These are phyloP conservation scores for Pogonomyrmex barbatus DNA, from an alignment of 1,140 invertebrate species.

Conservation along the genomic window DNA sequence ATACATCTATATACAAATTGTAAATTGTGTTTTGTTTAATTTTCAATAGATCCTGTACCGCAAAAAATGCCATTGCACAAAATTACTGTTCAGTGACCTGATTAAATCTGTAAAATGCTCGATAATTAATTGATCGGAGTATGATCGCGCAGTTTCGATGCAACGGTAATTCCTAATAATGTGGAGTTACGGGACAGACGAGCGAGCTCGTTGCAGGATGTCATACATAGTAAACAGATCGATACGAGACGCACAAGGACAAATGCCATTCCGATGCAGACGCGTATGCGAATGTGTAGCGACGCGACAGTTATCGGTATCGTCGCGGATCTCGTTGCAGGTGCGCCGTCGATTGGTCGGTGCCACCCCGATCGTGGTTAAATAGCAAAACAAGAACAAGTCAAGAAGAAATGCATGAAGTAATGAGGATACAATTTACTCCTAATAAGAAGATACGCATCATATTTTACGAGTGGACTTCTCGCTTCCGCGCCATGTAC, in stretches of 20 bases:
- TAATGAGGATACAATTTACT: constrained; percentile 84
- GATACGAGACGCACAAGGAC: constrained; percentile 16
- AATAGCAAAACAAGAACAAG: constrained; percentile 51
- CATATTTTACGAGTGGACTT: constrained; percentile 81
- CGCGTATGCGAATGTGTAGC: neutral
- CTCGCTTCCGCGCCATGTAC: constrained; percentile 75
- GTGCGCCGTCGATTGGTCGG: constrained; percentile 51
- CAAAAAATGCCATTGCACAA: neutral
- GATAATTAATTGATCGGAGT: constrained; percentile 7
- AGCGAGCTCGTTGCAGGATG: neutral
- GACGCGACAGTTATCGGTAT: constrained; percentile 44
- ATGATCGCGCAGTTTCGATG: neutral
- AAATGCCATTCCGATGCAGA: constrained; percentile 11
- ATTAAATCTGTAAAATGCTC: constrained; percentile 1
- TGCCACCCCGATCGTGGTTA: constrained; percentile 42
- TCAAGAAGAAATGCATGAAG: constrained; percentile 65
- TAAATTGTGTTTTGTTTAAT: neutral
- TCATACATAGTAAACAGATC: constrained; percentile 13
- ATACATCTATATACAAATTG: too few relatives aligned
- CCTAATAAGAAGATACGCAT: constrained; percentile 84
- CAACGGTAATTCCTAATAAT: constrained; percentile 8
- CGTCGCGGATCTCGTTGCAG: constrained; percentile 51
- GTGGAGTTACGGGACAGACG: neutral
- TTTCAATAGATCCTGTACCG: neutral
- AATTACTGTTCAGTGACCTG: neutral